Conservation (phyloP, 2,113 vertebrate species). For the Datnioides undecimradiatus region DNA sequence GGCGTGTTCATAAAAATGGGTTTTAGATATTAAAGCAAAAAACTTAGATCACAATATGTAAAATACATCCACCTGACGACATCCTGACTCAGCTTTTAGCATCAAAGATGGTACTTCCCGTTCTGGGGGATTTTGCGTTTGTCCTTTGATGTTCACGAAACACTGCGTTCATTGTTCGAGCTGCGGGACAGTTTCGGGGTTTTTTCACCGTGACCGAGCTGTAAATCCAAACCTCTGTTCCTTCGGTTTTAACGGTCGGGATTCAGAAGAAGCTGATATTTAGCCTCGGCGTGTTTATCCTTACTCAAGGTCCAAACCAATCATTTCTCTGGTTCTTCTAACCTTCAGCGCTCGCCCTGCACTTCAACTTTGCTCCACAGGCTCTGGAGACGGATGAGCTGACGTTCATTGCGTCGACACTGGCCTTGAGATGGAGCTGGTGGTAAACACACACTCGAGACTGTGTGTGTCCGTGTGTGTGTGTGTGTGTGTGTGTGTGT, state of each 20-base stretch:
- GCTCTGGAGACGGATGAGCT: not conserved
- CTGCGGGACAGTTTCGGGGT: not conserved
- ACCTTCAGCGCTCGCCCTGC: not conserved
- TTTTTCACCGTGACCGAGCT: not conserved
- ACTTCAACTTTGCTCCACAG: not conserved
- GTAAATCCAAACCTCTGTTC: not conserved
- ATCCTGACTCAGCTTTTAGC: not conserved
- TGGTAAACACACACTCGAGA: constrained; percentile 26
- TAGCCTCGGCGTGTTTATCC: not conserved
- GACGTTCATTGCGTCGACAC: not conserved
- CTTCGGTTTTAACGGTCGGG: too few species aligned
- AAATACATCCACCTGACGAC: not conserved
- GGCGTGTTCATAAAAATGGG: too few species aligned
- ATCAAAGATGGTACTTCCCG: not conserved
- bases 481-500: constrained; percentile 17
- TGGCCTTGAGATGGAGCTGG: constrained; percentile 11
- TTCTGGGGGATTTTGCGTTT: not conserved
- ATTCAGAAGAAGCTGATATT: too few species aligned
- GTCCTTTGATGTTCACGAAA: not conserved
- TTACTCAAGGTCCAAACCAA: not conserved
- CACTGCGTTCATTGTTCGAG: not conserved
- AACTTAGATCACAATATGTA: not conserved
- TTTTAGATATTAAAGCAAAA: not conserved
- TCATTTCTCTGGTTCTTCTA: not conserved
- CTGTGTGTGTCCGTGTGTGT: constrained; percentile 1